These are phyloP conservation scores for Albula glossodonta DNA, from an alignment of 2,113 vertebrate species.

Conservation along the genomic window DNA sequence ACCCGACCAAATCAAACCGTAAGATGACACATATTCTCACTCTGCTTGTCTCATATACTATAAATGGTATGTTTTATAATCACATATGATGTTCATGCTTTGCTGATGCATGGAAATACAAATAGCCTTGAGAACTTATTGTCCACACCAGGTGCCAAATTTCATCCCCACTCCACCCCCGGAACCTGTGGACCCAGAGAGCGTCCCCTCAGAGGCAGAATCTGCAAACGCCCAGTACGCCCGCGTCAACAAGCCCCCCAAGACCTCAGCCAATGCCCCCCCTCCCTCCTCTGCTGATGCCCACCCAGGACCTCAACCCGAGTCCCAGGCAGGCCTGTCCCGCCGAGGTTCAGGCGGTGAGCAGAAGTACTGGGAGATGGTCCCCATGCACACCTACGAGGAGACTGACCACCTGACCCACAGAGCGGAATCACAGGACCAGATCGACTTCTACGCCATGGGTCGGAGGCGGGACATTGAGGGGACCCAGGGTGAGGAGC, in stretches of 20 bases:
- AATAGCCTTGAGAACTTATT: not conserved
- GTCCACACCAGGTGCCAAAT: constrained; percentile 6
- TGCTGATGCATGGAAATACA: too few relatives aligned
- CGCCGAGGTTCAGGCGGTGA: constrained; percentile 20
- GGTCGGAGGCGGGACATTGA: constrained; percentile 10
- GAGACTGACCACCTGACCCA: constrained; percentile 35
- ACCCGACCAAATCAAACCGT: too few relatives aligned
- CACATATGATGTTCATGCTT: too few relatives aligned
- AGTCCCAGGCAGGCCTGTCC: not conserved
- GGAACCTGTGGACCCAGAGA: not conserved
- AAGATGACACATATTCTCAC: too few relatives aligned
- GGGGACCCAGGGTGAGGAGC: constrained; percentile 13
- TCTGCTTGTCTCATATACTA: too few relatives aligned
- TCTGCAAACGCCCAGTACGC: constrained; percentile 41
- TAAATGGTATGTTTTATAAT: too few relatives aligned
- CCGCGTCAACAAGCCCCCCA: constrained; percentile 46
- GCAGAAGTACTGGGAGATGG: constrained; percentile 47
- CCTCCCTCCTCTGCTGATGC: not conserved
- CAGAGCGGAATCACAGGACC: not conserved
- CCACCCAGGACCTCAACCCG: constrained; percentile 8
- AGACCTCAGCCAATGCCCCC: not conserved
- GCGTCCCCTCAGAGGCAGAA: not conserved
- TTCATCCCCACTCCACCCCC: not conserved
- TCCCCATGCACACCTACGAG: constrained; percentile 54
- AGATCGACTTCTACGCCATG: constrained; percentile 42